Base-by-base conservation (phyloP, 2,797 vertebrate species). In the Chromobotia macracanthus region DNA sequence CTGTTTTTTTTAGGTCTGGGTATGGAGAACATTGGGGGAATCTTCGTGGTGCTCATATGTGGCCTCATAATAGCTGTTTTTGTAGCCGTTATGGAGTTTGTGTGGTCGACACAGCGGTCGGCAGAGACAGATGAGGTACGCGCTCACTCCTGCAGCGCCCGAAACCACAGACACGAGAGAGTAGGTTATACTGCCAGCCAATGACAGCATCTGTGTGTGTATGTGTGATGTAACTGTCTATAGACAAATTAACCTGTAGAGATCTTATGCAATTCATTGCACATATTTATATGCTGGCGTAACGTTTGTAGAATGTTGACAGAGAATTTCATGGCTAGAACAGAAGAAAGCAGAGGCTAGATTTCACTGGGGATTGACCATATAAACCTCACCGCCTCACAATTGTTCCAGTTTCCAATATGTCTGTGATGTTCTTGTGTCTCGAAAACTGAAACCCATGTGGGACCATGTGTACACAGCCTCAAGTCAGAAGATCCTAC, bases 21-120 rank as follows among this genome's bases (percentile, higher is more conserved):
- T 64, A 96, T 97, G 96, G 95, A 97, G 89, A 97, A 97, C 89
- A 97, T 97, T 3, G 96, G 96, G 0, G 96, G 96, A 72, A 97
- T 97, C 83, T 97, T 97, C 9, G 95, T 97, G 73, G 96, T 97
- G 80, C 93, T 97, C 71, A 95, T 97, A 90, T 97, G 95, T 18
- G 96, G 96, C 74, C 95, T 97, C 84, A 96, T 97, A 87, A 96
- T 97, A 0, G 95, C 96, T 1, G 95, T 97, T 84, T 96, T 97
- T 41, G 95, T 97, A 87, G 96, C 96, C 1, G 93, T 97, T 83
- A 96, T 96, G 95, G 96, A 97, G 84, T 97, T 97, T 77, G 94
- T 97, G 70, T 97, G 96, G 96, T 96, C 95, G 55, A 96, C 95
- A 0, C 93, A 95, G 65, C 94, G 94, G 87, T 95, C 96, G 0